Percentiles rank a stretch among this genome's conserved stretches.
phyloP scores from a whole-genome alignment of 2,888 invertebrate species.

The Agonopterix arenella region DNA sequence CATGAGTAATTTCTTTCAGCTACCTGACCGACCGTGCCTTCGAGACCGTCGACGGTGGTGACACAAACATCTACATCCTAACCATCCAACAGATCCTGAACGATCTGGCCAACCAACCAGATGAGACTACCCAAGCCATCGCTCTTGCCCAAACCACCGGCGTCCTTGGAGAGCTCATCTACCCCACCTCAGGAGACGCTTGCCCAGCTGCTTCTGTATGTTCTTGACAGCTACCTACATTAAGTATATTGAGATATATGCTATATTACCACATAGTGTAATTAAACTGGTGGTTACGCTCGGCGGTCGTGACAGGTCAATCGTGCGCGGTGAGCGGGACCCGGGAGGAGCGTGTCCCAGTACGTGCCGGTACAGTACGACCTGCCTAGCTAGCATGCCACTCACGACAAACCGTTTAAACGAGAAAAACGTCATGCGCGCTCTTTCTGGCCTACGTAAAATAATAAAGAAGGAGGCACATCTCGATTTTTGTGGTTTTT shows the following conservation, averaged over 20 bases:
- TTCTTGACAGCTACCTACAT: slow-evolving; percentile 5
- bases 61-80: slow-evolving; percentile 27
- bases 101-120: slow-evolving; percentile 28
- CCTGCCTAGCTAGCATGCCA: no score
- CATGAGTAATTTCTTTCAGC: slow-evolving; percentile 10
- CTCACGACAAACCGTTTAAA: no score
- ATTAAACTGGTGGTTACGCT: no score
- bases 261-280: no score
- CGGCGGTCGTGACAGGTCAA: no score
- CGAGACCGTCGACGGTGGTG: slow-evolving; percentile 35
- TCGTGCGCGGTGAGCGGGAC: no score
- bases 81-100: slow-evolving; percentile 22
- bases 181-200: slow-evolving; percentile 45
- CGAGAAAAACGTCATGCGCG: no score
- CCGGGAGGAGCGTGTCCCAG: no score
- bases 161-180: slow-evolving; percentile 27
- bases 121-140: slow-evolving; percentile 26
- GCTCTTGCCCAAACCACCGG: slow-evolving; percentile 32
- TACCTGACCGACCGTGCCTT: slow-evolving; percentile 23
- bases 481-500: no score
- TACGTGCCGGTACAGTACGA: no score
- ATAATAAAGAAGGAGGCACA: no score
- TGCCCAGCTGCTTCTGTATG: slow-evolving; percentile 48
- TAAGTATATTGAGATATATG: not conserved
- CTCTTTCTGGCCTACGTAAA: no score